Conservation (phyloP, 2,797 vertebrate species). For the Chelmon rostratus region DNA sequence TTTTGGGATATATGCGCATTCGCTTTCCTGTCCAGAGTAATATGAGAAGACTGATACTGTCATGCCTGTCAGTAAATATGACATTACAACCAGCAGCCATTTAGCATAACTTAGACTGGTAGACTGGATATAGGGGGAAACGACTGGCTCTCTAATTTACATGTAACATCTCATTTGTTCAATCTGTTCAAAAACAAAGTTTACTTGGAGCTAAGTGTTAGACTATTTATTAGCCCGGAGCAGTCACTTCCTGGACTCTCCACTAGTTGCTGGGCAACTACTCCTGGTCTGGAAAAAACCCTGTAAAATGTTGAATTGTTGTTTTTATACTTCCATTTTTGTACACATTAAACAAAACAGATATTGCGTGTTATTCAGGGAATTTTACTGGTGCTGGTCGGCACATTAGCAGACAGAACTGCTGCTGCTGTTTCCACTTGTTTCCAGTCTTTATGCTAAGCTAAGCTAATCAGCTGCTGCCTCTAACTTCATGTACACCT, state of each 20-base stretch:
- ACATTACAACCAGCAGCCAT: background rate
- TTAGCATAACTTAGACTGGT: background rate
- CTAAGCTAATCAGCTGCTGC: background rate
- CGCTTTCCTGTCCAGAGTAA: background rate
- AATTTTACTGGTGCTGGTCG: background rate
- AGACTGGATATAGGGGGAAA: background rate
- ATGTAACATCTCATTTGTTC: background rate
- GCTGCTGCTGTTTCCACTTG: background rate
- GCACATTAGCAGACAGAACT: background rate
- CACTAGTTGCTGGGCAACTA: background rate
- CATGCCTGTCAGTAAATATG: background rate
- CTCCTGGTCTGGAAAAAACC: background rate
- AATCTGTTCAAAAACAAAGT: background rate
- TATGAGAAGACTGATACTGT: background rate
- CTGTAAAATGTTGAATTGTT: background rate
- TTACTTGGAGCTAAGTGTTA: too few relatives aligned
- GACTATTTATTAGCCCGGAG: too few relatives aligned
- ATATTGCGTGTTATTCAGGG: background rate
- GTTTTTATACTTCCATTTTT: background rate
- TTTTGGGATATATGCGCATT: background rate
- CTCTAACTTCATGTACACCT: background rate
- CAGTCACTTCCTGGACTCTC: background rate
- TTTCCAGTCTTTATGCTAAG: slow-evolving; percentile 7
- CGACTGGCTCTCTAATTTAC: background rate
- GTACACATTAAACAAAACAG: background rate